Conservation (phyloP, 2,888 invertebrate species). For the Callosobruchus maculatus region DNA sequence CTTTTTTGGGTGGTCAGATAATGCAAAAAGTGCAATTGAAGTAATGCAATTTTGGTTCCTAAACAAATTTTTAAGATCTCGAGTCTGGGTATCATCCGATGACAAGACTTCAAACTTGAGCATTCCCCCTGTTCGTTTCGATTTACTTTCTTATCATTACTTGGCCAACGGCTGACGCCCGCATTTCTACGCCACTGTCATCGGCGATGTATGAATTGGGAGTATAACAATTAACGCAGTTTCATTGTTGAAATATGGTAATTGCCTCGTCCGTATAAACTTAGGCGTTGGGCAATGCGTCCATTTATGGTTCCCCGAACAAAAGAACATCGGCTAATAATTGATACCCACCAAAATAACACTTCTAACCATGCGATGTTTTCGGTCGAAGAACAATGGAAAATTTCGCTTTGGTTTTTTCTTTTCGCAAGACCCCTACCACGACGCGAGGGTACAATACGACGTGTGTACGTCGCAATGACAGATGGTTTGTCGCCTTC, state of each 20-base stretch:
- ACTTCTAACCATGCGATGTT: not conserved
- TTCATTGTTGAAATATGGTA: not conserved
- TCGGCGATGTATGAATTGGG: not conserved
- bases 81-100: too few relatives aligned
- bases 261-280: not conserved
- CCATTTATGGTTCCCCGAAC: not conserved
- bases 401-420: not conserved
- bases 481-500: not conserved
- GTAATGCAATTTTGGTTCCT: too few relatives aligned
- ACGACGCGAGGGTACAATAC: not conserved
- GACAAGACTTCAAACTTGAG: too few relatives aligned
- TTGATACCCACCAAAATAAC: not conserved
- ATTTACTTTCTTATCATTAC: too few relatives aligned
- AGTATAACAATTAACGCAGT: not conserved
- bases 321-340: not conserved
- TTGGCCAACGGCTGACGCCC: too few relatives aligned
- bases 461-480: not conserved
- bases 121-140: too few relatives aligned
- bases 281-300: not conserved
- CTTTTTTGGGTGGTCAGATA: too few relatives aligned
- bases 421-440: not conserved
- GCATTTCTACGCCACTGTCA: not conserved
- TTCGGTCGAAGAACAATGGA: not conserved
- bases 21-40: too few relatives aligned
- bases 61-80: too few relatives aligned